Evolutionary conservation across 2,888 invertebrate genomes (phyloP).

Genomic region (Anoncus sp.): DNA sequence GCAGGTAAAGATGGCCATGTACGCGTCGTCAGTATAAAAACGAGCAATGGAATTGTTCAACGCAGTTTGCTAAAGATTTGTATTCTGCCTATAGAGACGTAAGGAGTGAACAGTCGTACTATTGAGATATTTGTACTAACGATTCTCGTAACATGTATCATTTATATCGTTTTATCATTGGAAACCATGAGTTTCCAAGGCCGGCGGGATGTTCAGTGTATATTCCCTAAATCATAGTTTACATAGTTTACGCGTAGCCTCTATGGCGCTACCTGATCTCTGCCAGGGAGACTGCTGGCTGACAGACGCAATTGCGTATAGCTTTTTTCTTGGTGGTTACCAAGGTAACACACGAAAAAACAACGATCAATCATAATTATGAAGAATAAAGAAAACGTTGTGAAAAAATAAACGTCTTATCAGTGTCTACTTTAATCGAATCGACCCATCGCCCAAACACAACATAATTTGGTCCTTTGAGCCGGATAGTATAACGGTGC

Average conservation of each 20-base stretch:
- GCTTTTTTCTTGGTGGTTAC: too few species aligned
- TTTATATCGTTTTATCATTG: slow-evolving; percentile 9
- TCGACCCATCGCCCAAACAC: slow-evolving; percentile 5
- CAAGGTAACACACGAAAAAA: neutral
- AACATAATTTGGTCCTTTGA: slow-evolving; percentile 5
- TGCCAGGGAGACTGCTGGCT: neutral
- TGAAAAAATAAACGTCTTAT: neutral
- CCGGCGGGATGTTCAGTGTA: slow-evolving; percentile 29
- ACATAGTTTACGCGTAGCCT: slow-evolving; percentile 1
- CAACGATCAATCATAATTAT: neutral
- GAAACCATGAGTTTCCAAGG: slow-evolving; percentile 19
- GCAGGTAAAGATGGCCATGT: slow-evolving; percentile 58
- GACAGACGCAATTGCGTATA: too few species aligned
- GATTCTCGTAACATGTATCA: neutral
- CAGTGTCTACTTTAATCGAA: neutral
- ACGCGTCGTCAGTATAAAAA: slow-evolving; percentile 57
- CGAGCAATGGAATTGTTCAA: slow-evolving; percentile 52
- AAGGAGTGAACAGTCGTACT: neutral
- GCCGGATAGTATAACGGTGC: neutral
- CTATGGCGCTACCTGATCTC: neutral
- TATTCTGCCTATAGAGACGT: slow-evolving; percentile 61
- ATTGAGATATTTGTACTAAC: neutral
- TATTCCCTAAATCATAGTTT: neutral
- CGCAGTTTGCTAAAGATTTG: slow-evolving; percentile 60
- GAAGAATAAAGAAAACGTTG: neutral